Percentiles rank a stretch among this genome's conserved stretches.
Evolutionary conservation across 1,140 invertebrate species (phyloP).

Genomic region (Thalassaphorura encarpata): DNA sequence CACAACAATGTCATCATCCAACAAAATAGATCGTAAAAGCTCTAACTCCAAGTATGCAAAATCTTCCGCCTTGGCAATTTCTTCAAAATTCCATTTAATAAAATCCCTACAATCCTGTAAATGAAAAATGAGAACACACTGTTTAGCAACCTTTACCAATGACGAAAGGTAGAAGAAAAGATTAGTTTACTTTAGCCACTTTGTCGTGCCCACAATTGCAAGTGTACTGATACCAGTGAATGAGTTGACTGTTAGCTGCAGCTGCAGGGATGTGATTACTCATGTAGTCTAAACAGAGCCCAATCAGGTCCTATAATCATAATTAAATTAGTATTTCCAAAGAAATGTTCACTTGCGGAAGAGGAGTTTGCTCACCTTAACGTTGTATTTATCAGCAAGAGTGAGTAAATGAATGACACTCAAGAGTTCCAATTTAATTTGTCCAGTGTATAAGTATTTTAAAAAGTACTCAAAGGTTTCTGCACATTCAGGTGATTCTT

Average conservation of each 20-base stretch:
- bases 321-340: constrained; percentile 8
- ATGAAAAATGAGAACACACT: neutral
- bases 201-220: constrained; percentile 66
- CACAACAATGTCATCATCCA: constrained; percentile 78
- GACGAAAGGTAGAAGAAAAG: constrained; percentile 13
- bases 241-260: constrained; percentile 61
- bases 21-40: constrained; percentile 61
- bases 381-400: constrained; percentile 88
- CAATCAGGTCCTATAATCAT: constrained; percentile 58
- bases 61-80: constrained; percentile 63
- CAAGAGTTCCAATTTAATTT: constrained; percentile 68
- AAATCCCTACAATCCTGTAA: constrained; percentile 63
- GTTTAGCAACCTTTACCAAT: constrained; percentile 5
- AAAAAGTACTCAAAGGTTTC: constrained; percentile 80
- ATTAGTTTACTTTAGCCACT: constrained; percentile 50
- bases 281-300: constrained; percentile 78
- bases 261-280: constrained; percentile 72
- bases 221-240: constrained; percentile 85
- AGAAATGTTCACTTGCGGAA: neutral
- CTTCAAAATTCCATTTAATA: constrained; percentile 83
- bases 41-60: constrained; percentile 74
- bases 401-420: constrained; percentile 75
- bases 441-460: constrained; percentile 85
- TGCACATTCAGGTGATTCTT: constrained; percentile 73
- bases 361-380: constrained; percentile 48